Conservation (phyloP, 2,888 invertebrate species). For the Brenthis hecate region DNA sequence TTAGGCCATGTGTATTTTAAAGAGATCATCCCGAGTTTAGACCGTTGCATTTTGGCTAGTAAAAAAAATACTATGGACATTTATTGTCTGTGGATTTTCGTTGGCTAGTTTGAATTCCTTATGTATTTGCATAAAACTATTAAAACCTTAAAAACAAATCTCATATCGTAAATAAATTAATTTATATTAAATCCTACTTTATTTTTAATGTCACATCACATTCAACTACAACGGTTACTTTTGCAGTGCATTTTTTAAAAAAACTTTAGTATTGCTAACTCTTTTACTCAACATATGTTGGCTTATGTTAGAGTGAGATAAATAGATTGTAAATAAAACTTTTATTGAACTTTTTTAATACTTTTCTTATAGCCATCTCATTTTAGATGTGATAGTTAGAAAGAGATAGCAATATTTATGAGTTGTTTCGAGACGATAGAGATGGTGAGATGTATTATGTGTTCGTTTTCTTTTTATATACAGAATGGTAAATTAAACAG, state of each 20-base stretch:
- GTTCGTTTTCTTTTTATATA: no score
- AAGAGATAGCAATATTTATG: neutral
- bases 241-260: neutral
- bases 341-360: neutral
- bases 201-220: slow-evolving; percentile 16
- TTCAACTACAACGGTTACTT: slow-evolving; percentile 16
- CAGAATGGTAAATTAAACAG: no score
- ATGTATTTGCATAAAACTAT: neutral
- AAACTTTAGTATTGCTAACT: neutral
- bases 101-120: slow-evolving; percentile 12
- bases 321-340: neutral
- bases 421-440: neutral
- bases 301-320: slow-evolving; percentile 6
- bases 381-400: neutral
- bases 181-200: neutral
- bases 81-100: slow-evolving; percentile 32
- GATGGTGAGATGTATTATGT: neutral
- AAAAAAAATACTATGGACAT: slow-evolving; percentile 22
- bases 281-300: neutral
- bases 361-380: neutral
- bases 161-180: slow-evolving; percentile 4
- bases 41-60: neutral
- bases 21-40: neutral
- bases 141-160: neutral
- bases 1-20: slow-evolving; percentile 6